Evolutionary conservation across 2,797 vertebrate genomes (phyloP).

Genomic region (Poeciliopsis infans): DNA sequence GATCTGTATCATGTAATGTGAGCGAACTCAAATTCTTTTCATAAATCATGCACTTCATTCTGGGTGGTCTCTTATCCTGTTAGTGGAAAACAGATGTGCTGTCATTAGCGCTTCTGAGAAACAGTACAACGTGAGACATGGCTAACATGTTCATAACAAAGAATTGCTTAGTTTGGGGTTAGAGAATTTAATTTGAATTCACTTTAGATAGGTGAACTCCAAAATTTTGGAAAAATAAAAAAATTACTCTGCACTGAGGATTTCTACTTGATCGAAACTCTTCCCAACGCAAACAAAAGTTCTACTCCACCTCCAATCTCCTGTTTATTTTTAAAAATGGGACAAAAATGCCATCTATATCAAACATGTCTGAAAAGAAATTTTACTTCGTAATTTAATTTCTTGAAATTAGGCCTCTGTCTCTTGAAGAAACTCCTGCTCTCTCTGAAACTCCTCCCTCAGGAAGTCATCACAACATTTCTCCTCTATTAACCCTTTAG

Average conservation of each 20-base stretch:
- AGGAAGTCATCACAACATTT: no score
- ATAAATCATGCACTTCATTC: conserved; percentile 57
- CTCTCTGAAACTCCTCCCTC: no score
- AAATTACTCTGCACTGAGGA: background rate
- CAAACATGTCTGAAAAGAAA: no score
- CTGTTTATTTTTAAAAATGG: no score
- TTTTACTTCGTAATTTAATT: no score
- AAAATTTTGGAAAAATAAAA: background rate
- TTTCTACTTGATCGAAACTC: background rate
- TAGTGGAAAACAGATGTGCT: conserved; percentile 38
- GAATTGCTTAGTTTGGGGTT: background rate
- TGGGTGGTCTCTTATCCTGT: conserved; percentile 56
- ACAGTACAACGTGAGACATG: background rate
- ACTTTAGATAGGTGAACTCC: background rate
- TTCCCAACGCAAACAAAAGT: background rate
- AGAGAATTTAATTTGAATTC: background rate
- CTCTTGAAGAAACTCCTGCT: no score
- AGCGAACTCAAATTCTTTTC: conserved; percentile 50
- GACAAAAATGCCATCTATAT: no score
- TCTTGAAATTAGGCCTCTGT: no score
- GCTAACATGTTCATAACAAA: background rate
- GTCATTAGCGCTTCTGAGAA: conserved; percentile 7
- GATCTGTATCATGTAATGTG: conserved; percentile 63
- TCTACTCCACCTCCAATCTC: background rate
- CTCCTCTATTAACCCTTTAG: no score